phyloP scores from a whole-genome alignment of 2,888 invertebrate genomes.

The Gryllus longicercus region DNA sequence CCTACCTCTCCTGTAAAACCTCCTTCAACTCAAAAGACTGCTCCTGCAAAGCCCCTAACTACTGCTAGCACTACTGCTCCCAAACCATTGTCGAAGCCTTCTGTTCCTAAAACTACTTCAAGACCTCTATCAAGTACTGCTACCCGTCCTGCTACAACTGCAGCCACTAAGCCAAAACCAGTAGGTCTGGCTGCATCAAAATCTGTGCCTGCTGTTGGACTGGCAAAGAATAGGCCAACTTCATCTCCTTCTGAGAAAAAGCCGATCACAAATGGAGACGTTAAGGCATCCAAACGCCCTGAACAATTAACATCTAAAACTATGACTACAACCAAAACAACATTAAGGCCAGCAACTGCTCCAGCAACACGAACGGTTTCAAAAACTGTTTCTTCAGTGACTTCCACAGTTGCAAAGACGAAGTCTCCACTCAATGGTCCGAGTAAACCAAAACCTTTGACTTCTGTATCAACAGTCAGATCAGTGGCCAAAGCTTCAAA shows the following conservation, averaged over 20 bases:
- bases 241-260: conserved; percentile 34
- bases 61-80: conserved; percentile 30
- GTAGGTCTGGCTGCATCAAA: conserved; percentile 37
- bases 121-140: conserved; percentile 38
- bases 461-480: conserved; percentile 36
- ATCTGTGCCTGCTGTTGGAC: conserved; percentile 31
- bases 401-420: conserved; percentile 33
- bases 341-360: conserved; percentile 25
- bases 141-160: conserved; percentile 32
- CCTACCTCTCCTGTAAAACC: conserved; percentile 42
- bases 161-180: conserved; percentile 36
- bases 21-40: conserved; percentile 29
- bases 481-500: conserved; percentile 40
- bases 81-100: conserved; percentile 22
- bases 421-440: conserved; percentile 28
- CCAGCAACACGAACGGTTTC: conserved; percentile 26
- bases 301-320: conserved; percentile 24
- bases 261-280: conserved; percentile 40
- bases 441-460: conserved; percentile 36
- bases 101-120: conserved; percentile 30
- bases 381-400: conserved; percentile 36
- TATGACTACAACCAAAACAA: conserved; percentile 23
- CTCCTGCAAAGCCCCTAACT: conserved; percentile 1
- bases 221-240: conserved; percentile 19
- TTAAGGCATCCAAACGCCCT: conserved; percentile 34